Percentiles rank a stretch among this genome's conserved stretches.
Evolutionary conservation across 2,113 vertebrate species (phyloP).

Genomic region (Polyodon spathula): DNA sequence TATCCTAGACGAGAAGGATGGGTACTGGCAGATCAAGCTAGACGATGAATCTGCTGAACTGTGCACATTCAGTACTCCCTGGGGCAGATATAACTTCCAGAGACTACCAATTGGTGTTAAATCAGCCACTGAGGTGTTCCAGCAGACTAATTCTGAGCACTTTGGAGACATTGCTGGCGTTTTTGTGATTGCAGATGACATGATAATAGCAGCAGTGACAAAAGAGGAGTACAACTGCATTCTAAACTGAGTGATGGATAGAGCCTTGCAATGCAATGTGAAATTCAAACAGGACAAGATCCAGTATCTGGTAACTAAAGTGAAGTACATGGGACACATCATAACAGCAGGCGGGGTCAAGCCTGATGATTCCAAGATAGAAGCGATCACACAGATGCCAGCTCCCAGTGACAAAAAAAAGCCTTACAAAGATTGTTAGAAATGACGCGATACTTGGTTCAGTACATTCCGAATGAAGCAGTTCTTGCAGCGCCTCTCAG

Average conservation of each 20-base stretch:
- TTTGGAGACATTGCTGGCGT: no score
- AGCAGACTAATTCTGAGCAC: no score
- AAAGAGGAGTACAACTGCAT: neutral
- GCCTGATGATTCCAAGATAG: neutral
- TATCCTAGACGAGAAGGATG: constrained; percentile 32
- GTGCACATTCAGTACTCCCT: no score
- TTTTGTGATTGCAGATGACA: neutral
- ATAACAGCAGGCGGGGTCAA: neutral
- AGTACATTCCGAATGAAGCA: constrained; percentile 9
- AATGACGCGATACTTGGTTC: constrained; percentile 5
- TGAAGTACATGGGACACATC: constrained; percentile 5
- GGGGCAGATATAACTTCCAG: no score
- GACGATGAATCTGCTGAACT: no score
- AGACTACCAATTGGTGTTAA: no score
- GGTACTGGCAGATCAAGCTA: constrained; percentile 26
- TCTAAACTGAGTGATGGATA: constrained; percentile 8
- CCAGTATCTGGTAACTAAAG: constrained; percentile 7
- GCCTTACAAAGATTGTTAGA: constrained; percentile 6
- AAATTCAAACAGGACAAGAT: constrained; percentile 9
- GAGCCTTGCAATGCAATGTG: neutral
- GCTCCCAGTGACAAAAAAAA: neutral
- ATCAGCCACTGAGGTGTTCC: no score
- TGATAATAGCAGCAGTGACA: constrained; percentile 10
- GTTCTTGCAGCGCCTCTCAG: constrained; percentile 5
- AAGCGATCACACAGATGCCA: neutral